These are phyloP conservation scores for Botrylloides violaceus DNA, from an alignment of 23 tunicate species.

Conservation along the genomic window DNA sequence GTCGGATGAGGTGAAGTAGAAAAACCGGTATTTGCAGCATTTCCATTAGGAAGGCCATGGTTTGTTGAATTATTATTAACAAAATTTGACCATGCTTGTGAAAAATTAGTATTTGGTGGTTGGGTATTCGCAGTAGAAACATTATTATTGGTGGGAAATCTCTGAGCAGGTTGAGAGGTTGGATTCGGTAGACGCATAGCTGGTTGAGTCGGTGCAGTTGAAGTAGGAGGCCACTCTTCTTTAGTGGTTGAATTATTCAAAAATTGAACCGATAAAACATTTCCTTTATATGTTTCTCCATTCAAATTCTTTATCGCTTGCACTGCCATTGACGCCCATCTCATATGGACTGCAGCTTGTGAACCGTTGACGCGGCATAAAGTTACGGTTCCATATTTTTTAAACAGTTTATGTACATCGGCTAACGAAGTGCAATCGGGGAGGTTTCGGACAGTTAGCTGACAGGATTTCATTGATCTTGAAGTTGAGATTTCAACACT, in stretches of 20 bases:
- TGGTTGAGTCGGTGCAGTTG: neutral
- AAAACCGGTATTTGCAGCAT: neutral
- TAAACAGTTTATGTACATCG: slow-evolving; percentile 82
- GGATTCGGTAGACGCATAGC: neutral
- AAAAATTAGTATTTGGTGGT: slow-evolving; percentile 8
- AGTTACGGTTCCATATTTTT: slow-evolving; percentile 87
- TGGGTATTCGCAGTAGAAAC: neutral
- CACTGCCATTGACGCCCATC: slow-evolving; percentile 87
- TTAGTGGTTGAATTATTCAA: slow-evolving; percentile 29
- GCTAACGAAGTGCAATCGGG: slow-evolving; percentile 48
- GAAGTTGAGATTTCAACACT: slow-evolving; percentile 89
- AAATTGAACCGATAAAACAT: slow-evolving; percentile 76
- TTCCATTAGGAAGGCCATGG: slow-evolving; percentile 14
- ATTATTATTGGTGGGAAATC: neutral
- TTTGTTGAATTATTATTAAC: neutral
- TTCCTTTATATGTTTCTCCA: slow-evolving; percentile 75
- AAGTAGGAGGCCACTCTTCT: neutral
- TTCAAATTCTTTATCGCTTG: slow-evolving; percentile 75
- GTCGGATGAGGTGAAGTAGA: neutral
- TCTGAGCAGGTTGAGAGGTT: neutral
- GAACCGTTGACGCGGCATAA: slow-evolving; percentile 50
- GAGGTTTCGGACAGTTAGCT: slow-evolving; percentile 62
- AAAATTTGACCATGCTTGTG: slow-evolving; percentile 16
- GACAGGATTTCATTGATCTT: slow-evolving; percentile 87
- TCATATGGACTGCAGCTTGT: slow-evolving; percentile 72